Conservation (phyloP, 2,113 vertebrate species). For the Crotalus horridus region DNA sequence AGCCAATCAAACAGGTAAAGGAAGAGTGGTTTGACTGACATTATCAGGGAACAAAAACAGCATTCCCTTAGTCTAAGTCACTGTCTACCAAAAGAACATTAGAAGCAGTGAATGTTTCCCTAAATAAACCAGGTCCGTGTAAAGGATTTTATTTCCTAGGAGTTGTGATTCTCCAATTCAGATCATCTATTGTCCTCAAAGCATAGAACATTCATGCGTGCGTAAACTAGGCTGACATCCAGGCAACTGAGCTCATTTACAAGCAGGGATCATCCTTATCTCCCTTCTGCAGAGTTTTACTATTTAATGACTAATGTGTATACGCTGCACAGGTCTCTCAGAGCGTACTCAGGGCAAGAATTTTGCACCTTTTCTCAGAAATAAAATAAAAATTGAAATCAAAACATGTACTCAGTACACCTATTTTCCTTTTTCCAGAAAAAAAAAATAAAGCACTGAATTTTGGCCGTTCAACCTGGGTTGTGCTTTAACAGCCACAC, state of each 20-base stretch:
- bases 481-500: not conserved
- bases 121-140: not conserved
- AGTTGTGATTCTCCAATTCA: not conserved
- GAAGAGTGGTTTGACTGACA: not conserved
- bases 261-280: not conserved
- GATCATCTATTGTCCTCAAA: not conserved
- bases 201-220: not conserved
- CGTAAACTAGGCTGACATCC: not conserved
- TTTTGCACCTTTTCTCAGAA: not conserved
- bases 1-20: slow-evolving; percentile 20
- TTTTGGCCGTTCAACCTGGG: not conserved
- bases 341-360: not conserved
- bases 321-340: not conserved
- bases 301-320: not conserved
- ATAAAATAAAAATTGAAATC: not conserved
- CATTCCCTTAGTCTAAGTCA: not conserved
- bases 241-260: not conserved
- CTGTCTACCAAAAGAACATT: not conserved
- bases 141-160: not conserved
- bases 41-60: not conserved
- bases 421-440: not conserved
- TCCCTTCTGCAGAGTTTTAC: not conserved
- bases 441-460: not conserved
- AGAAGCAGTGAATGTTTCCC: not conserved
- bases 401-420: not conserved